Evolutionary conservation across 2,113 vertebrate species (phyloP), one percentile per base, ranked within the genome.

Genomic region (Cephalopterus ornatus): DNA sequence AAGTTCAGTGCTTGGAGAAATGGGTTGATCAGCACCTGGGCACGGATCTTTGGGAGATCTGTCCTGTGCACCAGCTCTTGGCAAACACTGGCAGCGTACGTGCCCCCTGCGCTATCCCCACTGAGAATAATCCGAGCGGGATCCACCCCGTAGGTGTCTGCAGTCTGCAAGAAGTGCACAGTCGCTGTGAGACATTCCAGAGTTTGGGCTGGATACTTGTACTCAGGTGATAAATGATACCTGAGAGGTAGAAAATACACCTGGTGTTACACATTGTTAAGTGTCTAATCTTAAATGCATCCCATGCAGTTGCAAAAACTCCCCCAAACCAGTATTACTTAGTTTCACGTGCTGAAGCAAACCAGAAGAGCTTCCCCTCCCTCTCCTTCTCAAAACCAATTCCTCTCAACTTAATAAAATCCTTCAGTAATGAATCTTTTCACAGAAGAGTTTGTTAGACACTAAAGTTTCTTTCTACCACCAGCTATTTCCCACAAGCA

Each of bases 1-100:
- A 96, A 95, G 58, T 78, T 85, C 52, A 96, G 0, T 6, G 70
- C 61, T 72, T 94, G 92, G 52, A 96, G 77, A 42, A 92, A 78
- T 1, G 90, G 95, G 15, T 68, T 93, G 85, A 94, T 89, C 42
- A 85, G 41, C 33, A 97, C 44, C 85, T 97, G 92, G 77, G 95
- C 92, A 55, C 66, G 5, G 59, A 92, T 68, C 90, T 82, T 97
- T 11, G 85, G 78, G 70, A 78, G 33, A 16, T 88, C 88, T 52
- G 47, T 44, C 68, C 90, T 95, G 0, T 37, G 68, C 19, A 11
- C 56, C 7, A 90, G 66, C 4, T 73, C 58, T 27, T 96, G 95
- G 92, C 96, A 97, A 37, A 82, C 17, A 4, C 2, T 28, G 42
- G 93, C 5, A 50, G 81, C 1, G 10, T 41, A 97, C 16, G 88